A percentile compares a stretch with the other conserved stretches of the same genome.
phyloP scores from a whole-genome alignment of 2,797 vertebrate species.

The Lemur catta region DNA sequence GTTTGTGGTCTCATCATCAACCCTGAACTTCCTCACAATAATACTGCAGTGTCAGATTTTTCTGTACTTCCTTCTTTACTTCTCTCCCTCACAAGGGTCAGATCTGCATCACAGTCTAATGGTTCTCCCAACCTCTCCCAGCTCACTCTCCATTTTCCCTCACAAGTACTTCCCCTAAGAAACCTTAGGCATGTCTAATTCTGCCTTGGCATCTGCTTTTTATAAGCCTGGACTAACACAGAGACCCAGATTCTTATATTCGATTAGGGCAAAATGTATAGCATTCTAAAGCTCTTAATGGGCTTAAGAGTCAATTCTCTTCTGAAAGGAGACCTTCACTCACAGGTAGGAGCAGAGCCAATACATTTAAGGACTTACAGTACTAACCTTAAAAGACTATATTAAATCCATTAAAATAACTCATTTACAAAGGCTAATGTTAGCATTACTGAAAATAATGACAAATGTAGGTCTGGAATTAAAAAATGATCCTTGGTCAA shows the following conservation, averaged over 20 bases:
- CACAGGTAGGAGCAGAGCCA: neutral
- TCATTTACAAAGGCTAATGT: conserved; percentile 23
- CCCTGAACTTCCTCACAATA: neutral
- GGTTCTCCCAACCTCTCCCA: neutral
- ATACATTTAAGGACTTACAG: neutral
- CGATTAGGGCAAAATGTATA: neutral
- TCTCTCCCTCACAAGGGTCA: neutral
- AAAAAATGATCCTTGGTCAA: conserved; percentile 10
- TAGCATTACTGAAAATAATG: conserved; percentile 41
- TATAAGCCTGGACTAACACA: neutral
- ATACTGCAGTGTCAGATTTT: neutral
- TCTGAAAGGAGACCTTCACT: neutral
- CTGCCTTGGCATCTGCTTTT: neutral
- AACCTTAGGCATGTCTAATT: neutral
- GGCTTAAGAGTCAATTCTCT: neutral
- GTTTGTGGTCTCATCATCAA: too few relatives aligned
- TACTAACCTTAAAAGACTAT: conserved; percentile 26
- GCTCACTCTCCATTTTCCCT: neutral
- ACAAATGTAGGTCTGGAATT: conserved; percentile 38
- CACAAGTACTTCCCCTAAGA: neutral
- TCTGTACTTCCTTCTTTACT: neutral
- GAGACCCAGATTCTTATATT: neutral
- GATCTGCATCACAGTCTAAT: neutral
- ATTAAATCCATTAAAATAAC: conserved; percentile 34
- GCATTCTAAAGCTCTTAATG: neutral